Evolutionary conservation across 2,797 vertebrate genomes (phyloP).

Genomic region (Cossypha dichroa): DNA sequence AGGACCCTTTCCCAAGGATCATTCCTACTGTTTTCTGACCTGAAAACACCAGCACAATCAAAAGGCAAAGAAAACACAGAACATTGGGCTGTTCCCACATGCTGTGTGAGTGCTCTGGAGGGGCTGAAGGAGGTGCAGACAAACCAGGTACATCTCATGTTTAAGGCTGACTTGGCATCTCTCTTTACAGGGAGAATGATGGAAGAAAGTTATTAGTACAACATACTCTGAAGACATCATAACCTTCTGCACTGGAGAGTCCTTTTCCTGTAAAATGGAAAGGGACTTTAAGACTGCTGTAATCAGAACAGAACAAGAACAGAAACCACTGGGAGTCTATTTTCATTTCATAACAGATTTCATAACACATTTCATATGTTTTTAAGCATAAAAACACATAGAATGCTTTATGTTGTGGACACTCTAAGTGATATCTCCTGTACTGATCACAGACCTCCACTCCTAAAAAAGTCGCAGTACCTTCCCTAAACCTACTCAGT

Average conservation of each 20-base stretch:
- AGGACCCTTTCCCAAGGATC: not conserved
- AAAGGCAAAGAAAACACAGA: not conserved
- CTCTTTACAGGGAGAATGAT: not conserved
- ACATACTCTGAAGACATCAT: not conserved
- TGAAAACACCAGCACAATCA: not conserved
- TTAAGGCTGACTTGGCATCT: not conserved
- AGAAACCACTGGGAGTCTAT: not conserved
- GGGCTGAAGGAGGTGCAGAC: not conserved
- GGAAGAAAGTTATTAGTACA: not conserved
- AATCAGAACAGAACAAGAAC: not conserved
- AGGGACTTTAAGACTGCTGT: not conserved
- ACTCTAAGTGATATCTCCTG: not conserved
- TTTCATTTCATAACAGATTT: not conserved
- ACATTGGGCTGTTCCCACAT: accelerated
- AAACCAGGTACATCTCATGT: not conserved
- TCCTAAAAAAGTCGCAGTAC: not conserved
- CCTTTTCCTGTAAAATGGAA: not conserved
- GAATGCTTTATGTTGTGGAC: not conserved
- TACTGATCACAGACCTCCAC: not conserved
- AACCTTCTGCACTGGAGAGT: not conserved
- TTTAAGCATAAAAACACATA: too few species aligned
- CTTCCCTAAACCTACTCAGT: not conserved
- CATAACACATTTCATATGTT: too few species aligned
- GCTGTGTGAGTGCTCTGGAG: not conserved
- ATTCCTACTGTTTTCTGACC: not conserved